A percentile compares a stretch with the other conserved stretches of the same genome.
Evolutionary conservation across 2,888 invertebrate genomes (phyloP).

Genomic region (Hemaris fuciformis): DNA sequence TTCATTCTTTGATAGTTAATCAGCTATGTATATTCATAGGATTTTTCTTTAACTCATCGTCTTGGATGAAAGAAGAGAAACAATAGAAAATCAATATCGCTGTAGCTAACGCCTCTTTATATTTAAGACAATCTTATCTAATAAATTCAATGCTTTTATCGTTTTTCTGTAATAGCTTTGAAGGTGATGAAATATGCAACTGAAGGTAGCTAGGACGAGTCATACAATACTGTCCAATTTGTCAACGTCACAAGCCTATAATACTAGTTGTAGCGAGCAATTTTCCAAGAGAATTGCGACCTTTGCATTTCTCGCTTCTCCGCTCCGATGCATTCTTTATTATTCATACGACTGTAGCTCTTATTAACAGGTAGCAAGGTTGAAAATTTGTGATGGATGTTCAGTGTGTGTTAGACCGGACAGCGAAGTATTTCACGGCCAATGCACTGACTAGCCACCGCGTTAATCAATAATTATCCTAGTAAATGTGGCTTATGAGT

Average conservation of each 20-base stretch:
- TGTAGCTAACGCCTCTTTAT: too few species aligned
- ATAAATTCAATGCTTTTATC: too few species aligned
- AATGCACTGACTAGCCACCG: constrained; percentile 40
- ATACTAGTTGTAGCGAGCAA: constrained; percentile 34
- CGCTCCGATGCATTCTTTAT: constrained; percentile 29
- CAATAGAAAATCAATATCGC: too few species aligned
- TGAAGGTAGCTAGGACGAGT: constrained; percentile 10
- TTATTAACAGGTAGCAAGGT: constrained; percentile 26
- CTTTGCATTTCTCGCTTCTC: constrained; percentile 44
- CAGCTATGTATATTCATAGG: too few species aligned
- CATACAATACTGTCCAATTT: constrained; percentile 20
- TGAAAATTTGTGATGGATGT: constrained; percentile 19
- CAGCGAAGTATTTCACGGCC: constrained; percentile 46
- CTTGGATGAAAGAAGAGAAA: too few species aligned
- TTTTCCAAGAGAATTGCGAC: constrained; percentile 51
- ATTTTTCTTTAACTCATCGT: too few species aligned
- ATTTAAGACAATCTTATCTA: too few species aligned
- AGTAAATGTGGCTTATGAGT: constrained; percentile 13
- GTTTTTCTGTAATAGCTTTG: too few species aligned
- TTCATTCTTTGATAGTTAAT: too few species aligned
- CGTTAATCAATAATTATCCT: constrained; percentile 41
- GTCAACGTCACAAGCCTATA: constrained; percentile 29
- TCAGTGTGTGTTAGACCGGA: constrained; percentile 25
- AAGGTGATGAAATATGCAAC: too few species aligned
- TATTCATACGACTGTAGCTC: constrained; percentile 21